Conservation (phyloP, 2,888 invertebrate species). For the Ctena decussata region DNA sequence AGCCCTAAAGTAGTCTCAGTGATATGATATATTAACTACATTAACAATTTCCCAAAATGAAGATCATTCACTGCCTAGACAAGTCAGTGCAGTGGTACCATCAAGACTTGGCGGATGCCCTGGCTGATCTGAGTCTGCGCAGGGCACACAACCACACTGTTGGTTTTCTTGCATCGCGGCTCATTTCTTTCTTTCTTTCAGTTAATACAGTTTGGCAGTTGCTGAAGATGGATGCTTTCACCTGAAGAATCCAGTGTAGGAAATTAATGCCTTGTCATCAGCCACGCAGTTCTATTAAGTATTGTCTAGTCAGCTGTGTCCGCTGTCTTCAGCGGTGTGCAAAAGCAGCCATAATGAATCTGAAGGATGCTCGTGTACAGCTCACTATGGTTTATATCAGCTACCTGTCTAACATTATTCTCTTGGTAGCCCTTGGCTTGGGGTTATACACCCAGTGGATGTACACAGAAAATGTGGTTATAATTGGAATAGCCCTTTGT, state of each 20-base stretch:
- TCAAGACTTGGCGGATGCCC: no score
- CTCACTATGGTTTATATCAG: slow-evolving; percentile 70
- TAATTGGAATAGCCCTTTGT: slow-evolving; percentile 79
- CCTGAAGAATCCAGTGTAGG: neutral
- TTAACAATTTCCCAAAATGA: no score
- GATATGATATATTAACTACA: no score
- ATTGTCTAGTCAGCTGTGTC: slow-evolving; percentile 10
- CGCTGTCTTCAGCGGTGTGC: neutral
- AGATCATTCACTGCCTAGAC: no score
- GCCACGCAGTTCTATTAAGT: neutral
- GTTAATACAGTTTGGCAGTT: no score
- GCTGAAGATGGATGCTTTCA: neutral
- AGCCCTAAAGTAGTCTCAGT: no score
- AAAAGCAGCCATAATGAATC: slow-evolving; percentile 52
- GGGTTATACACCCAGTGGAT: slow-evolving; percentile 85
- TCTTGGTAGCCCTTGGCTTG: slow-evolving; percentile 81
- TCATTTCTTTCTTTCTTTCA: no score
- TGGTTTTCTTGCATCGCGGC: no score
- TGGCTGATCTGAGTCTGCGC: no score
- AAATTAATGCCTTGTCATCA: neutral
- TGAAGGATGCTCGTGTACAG: slow-evolving; percentile 55
- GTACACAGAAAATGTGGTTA: slow-evolving; percentile 71
- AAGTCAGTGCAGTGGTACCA: no score
- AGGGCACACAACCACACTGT: no score
- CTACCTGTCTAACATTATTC: slow-evolving; percentile 79